Percentiles rank a stretch among this genome's conserved stretches.
Evolutionary conservation across 1,140 invertebrate species (phyloP).

Genomic region (Drosophila kanapiae): DNA sequence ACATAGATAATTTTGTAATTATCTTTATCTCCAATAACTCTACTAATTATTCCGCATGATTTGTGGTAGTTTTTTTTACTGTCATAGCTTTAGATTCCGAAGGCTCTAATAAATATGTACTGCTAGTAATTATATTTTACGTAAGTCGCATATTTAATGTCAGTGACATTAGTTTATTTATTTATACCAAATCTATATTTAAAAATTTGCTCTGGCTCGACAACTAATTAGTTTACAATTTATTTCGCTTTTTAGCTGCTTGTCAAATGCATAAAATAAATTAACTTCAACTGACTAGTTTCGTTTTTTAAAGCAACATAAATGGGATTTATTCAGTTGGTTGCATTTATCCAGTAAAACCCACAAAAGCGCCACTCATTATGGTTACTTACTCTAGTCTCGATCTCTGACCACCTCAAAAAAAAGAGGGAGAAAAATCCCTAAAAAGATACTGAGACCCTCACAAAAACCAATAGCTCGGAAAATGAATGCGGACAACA

Average conservation of each 20-base stretch:
- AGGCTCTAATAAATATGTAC: background rate
- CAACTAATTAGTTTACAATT: conserved; percentile 45
- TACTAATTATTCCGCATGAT: conserved; percentile 34
- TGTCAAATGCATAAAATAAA: background rate
- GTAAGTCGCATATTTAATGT: background rate
- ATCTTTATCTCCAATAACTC: conserved; percentile 25
- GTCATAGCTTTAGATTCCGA: background rate
- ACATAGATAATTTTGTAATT: conserved; percentile 37
- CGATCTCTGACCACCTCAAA: conserved; percentile 18
- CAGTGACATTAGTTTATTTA: background rate
- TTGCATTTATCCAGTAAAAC: conserved; percentile 38
- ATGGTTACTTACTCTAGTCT: conserved; percentile 20
- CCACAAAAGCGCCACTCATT: conserved; percentile 52
- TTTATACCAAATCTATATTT: background rate
- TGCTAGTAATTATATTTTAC: background rate
- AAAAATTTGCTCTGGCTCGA: background rate
- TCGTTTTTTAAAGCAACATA: background rate
- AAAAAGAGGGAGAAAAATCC: conserved; percentile 8
- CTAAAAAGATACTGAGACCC: conserved; percentile 4
- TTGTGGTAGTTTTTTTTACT: background rate
- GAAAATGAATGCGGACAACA: conserved; percentile 73
- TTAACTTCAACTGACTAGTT: background rate
- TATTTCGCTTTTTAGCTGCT: conserved; percentile 18
- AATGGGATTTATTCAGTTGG: conserved; percentile 3
- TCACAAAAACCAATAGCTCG: conserved; percentile 68